Base-by-base conservation (phyloP, 2,888 invertebrate species). In the Pyralis farinalis region DNA sequence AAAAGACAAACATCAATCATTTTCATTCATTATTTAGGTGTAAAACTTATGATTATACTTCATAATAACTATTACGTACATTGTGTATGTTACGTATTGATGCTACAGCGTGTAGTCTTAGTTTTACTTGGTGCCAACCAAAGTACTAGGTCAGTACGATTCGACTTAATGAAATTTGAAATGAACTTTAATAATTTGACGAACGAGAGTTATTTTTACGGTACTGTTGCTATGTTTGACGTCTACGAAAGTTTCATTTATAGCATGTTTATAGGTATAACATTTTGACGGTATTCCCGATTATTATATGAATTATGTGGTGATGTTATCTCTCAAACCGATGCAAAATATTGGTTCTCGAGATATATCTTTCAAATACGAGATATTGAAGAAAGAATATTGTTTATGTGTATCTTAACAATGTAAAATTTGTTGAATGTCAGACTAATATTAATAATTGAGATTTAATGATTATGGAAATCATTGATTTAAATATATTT, bases 281-380 rank as follows among this genome's bases (percentile, higher is more conserved):
- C 55, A 61, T 70, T 69, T 70, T 78, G 77, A 81, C 76, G 63
- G 74, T 75, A 58, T 76, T 73, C 71, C 61, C 70, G 71, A 80
- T 68, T 77, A 67, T 71, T 71, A 69, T 68, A 78, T 73, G 65
- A 71, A 74, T 79, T 82, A 70, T 75, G 76, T 83, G 75, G 73
- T 54, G 35, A 55, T 77, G 79, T 65, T 61, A 58, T 74, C 71
- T 72, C 63, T 51, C 46, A 45, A 59, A 66, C 67, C 51, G 68
- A 81, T 40, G 51, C 44, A 39, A 28, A 16, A 34, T 25, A 20
- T 41, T n/a, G 29, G 2, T 16, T 16, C 16, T 16, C 16, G 16
- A 16, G 2, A 2, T 16, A 3, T 16, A 16, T 16, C 4, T 16
- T 16, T 16, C 4, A n/a, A 16, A 16, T 16, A 16, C 16, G 4